phyloP scores from a whole-genome alignment of 2,797 vertebrate species.

The Poeciliopsis turneri region DNA sequence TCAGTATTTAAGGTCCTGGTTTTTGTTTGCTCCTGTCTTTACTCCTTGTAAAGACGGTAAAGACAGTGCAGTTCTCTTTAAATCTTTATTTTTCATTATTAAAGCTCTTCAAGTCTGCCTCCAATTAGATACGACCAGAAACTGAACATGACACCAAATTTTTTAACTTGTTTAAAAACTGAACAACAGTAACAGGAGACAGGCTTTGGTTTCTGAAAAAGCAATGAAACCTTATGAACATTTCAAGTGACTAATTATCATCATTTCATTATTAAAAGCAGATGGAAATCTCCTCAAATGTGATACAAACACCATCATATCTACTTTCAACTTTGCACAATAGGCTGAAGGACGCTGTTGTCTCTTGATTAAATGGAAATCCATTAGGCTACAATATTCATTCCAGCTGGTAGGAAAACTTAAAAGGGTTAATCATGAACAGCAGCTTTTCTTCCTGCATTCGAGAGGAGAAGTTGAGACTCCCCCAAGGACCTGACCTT shows the following conservation, averaged over 20 bases:
- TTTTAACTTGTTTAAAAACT: neutral
- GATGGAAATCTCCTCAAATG: neutral
- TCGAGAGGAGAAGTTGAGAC: constrained; percentile 28
- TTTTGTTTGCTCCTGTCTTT: neutral
- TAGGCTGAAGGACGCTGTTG: neutral
- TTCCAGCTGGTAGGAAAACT: neutral
- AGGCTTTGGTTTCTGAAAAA: neutral
- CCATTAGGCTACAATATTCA: neutral
- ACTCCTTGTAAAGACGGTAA: neutral
- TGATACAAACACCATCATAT: neutral
- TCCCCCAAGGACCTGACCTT: constrained; percentile 42
- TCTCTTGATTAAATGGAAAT: neutral
- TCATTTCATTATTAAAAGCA: neutral
- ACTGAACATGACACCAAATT: neutral
- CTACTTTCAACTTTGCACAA: constrained; percentile 1
- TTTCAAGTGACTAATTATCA: neutral
- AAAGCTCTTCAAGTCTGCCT: neutral
- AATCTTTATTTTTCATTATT: neutral
- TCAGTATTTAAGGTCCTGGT: neutral
- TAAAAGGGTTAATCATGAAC: constrained; percentile 24
- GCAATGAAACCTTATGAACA: neutral
- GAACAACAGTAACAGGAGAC: neutral
- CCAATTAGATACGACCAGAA: neutral
- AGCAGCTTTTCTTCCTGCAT: constrained; percentile 13
- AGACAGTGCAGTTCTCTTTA: neutral